A percentile compares a stretch with the other conserved stretches of the same genome.
These are phyloP conservation scores for Myotis pilosus DNA, from an alignment of 2,797 vertebrate species.

Conservation along the genomic window DNA sequence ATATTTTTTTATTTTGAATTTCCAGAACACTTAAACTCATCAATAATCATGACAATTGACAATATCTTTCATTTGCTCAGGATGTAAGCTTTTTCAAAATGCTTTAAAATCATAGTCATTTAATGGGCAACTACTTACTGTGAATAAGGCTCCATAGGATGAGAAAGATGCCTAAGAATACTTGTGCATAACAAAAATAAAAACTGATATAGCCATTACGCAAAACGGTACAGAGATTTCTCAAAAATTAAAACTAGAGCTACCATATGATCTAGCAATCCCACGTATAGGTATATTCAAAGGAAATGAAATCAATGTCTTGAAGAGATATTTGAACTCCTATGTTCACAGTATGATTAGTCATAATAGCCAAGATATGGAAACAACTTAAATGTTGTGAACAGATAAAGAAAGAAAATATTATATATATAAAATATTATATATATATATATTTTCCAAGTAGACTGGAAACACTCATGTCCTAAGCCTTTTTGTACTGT, in stretches of 20 bases:
- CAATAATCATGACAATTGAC: background rate
- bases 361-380: background rate
- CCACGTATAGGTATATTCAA: background rate
- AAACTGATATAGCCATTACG: background rate
- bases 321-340: background rate
- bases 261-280: background rate
- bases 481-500: slow-evolving; percentile 95
- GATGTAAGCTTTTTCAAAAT: background rate
- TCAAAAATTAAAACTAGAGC: background rate
- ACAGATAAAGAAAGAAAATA: background rate
- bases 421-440: background rate
- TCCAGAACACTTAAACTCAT: background rate
- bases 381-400: background rate
- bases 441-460: slow-evolving; percentile 83
- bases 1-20: background rate
- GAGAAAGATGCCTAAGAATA: background rate
- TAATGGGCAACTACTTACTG: background rate
- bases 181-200: background rate
- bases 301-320: background rate
- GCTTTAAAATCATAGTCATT: background rate
- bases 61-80: background rate
- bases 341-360: background rate
- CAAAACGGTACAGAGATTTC: background rate
- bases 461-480: slow-evolving; percentile 94
- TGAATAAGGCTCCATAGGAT: background rate